A percentile compares a stretch with the other conserved stretches of the same genome.
These are phyloP conservation scores for Andrena minutula DNA, from an alignment of 2,888 invertebrate genomes.

Conservation along the genomic window DNA sequence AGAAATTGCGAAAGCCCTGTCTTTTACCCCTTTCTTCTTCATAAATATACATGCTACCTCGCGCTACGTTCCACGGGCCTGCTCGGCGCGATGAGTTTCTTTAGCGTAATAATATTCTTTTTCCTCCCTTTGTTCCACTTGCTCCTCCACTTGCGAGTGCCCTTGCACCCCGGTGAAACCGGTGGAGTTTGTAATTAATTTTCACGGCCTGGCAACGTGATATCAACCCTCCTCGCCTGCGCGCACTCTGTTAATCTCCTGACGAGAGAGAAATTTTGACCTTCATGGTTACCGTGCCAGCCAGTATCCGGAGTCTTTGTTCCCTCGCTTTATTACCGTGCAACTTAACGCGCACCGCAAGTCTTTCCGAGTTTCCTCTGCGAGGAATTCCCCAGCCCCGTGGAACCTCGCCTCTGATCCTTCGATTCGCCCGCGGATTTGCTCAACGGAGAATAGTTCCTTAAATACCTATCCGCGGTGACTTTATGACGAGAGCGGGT, in stretches of 20 bases:
- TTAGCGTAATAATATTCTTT: slow-evolving; percentile 40
- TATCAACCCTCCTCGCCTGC: slow-evolving; percentile 52
- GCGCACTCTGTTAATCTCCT: slow-evolving; percentile 59
- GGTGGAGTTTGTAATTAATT: slow-evolving; percentile 68
- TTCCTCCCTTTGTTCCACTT: not conserved
- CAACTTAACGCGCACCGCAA: slow-evolving; percentile 41
- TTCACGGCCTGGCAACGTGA: slow-evolving; percentile 56
- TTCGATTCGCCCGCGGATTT: slow-evolving; percentile 18
- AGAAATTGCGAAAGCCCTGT: slow-evolving; percentile 9
- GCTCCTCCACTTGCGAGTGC: slow-evolving; percentile 36
- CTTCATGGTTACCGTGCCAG: slow-evolving; percentile 59
- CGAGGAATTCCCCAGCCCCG: slow-evolving; percentile 17
- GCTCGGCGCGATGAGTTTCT: slow-evolving; percentile 41
- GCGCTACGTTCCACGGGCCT: slow-evolving; percentile 17
- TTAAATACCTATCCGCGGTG: not conserved
- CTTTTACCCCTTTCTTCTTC: slow-evolving; percentile 22
- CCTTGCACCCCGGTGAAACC: slow-evolving; percentile 19
- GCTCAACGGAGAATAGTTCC: not conserved
- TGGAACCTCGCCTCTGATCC: not conserved
- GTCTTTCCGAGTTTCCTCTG: slow-evolving; percentile 26
- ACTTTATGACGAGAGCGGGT: not conserved
- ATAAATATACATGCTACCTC: slow-evolving; percentile 47
- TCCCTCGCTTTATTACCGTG: slow-evolving; percentile 48
- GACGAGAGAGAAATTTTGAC: slow-evolving; percentile 64
- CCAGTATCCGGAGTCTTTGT: slow-evolving; percentile 50